Conservation (phyloP, 2,797 vertebrate species). For the Bucorvus abyssinicus region DNA sequence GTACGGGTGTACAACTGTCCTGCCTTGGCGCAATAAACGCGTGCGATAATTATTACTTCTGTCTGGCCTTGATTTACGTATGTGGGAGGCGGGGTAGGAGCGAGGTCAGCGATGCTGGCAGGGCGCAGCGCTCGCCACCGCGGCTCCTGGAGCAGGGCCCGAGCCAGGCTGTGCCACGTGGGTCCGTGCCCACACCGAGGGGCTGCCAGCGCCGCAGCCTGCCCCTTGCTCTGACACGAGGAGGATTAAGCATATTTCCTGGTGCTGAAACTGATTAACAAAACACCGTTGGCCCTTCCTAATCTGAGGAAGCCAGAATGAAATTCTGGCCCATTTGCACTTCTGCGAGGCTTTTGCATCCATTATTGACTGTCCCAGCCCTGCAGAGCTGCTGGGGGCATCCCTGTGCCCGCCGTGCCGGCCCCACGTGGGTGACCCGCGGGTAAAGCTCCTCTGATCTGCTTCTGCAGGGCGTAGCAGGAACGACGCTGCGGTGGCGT, state of each 20-base stretch:
- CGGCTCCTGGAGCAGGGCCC: background rate
- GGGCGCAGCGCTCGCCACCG: background rate
- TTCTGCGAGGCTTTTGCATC: background rate
- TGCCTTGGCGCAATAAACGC: background rate
- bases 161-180: background rate
- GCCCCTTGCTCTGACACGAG: background rate
- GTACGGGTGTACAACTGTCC: background rate
- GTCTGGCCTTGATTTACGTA: background rate
- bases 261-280: background rate
- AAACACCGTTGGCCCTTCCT: background rate
- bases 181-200: rapidly evolving
- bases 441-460: background rate
- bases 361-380: rapidly evolving
- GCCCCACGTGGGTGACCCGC: background rate
- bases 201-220: background rate
- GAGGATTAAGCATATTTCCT: background rate
- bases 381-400: background rate
- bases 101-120: rapidly evolving
- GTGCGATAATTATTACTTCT: background rate
- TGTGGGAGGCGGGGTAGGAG: background rate
- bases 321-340: background rate
- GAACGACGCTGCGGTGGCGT: background rate
- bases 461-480: rapidly evolving
- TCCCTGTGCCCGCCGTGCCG: background rate
- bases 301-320: background rate